Conservation (phyloP, 2,113 vertebrate species). For the Lethenteron reissneri region DNA sequence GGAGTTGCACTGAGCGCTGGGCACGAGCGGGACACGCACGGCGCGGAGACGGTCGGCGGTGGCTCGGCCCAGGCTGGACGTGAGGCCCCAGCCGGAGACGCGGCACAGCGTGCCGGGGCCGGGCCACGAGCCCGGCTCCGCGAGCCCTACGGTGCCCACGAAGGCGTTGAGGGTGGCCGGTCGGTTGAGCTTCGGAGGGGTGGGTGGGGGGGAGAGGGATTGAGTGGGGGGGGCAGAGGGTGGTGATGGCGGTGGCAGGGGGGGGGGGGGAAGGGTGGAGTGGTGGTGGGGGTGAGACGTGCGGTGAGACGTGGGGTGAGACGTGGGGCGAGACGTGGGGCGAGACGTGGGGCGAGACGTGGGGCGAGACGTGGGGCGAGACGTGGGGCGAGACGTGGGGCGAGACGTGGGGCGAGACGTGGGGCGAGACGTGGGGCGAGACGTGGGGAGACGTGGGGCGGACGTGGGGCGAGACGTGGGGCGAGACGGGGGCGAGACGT, state of each 20-base stretch:
- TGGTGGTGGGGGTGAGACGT: background rate
- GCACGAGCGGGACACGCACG: constrained; percentile 30
- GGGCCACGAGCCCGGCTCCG: constrained; percentile 17
- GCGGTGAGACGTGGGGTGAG: background rate
- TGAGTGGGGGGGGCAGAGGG: background rate
- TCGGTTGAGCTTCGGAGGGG: constrained; percentile 22
- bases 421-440: background rate
- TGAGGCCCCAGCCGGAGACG: constrained; percentile 42
- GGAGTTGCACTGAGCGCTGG: constrained; percentile 25
- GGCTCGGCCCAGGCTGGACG: constrained; percentile 16
- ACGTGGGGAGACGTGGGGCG: too few relatives aligned
- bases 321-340: background rate
- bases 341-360: background rate
- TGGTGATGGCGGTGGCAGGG: background rate
- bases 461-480: too few relatives aligned
- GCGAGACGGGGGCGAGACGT: background rate
- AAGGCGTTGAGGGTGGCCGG: constrained; percentile 26
- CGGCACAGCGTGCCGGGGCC: constrained; percentile 26
- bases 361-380: background rate
- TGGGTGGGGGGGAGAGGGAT: background rate
- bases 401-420: background rate
- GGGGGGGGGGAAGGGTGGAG: too few relatives aligned
- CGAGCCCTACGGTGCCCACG: constrained; percentile 27
- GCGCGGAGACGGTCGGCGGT: constrained; percentile 26
- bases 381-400: background rate